Base-by-base conservation (phyloP, 2,113 vertebrate genomes). In the Cephalopterus ornatus region DNA sequence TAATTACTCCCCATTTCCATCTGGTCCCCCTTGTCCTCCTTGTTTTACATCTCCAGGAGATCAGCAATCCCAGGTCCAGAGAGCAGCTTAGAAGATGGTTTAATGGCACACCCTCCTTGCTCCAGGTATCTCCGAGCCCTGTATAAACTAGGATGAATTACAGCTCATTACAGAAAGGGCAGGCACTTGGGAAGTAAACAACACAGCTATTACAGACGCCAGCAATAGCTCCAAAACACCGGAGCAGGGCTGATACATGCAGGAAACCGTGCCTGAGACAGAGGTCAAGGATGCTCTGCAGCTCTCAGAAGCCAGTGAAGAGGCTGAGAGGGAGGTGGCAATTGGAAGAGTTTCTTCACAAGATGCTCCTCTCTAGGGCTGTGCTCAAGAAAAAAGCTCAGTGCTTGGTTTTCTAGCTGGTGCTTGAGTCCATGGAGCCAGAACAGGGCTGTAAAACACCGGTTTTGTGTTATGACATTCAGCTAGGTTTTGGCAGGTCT, bases 161-260 rank as follows among this genome's bases (percentile, higher is more conserved):
- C 21, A 89, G 81, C 88, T 95, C 83, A 27, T 95, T 89, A 95
- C 44, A 39, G 63, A 92, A 88, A 97, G 94, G 90, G 88, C 92
- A 94, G 77, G 62, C 35, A 5, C 63, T 58, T 17, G 74, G 68
- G 88, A 94, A 85, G 80, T 88, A 97, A 97, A 96, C 92, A 95
- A 94, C 22, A 8, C 63, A 58, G 88, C 83, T 89, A 50, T 58
- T 85, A 68, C 2, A 5, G 87, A 65, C 14, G 33, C 53, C 85
- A 93, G 73, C 61, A 82, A 28, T 5, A 87, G 90, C 81, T 88
- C 87, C 59, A 24, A 55, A 73, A 8, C 41, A 37, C 58, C 0
- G 0, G 42, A 28, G 56, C 74, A 70, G 41, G 56, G 82, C 33
- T 80, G 53, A 63, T 7, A 55, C 47, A 17, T 23, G 56, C 65